phyloP scores from a whole-genome alignment of 2,888 invertebrate species.

The Willowsia nigromaculata region DNA sequence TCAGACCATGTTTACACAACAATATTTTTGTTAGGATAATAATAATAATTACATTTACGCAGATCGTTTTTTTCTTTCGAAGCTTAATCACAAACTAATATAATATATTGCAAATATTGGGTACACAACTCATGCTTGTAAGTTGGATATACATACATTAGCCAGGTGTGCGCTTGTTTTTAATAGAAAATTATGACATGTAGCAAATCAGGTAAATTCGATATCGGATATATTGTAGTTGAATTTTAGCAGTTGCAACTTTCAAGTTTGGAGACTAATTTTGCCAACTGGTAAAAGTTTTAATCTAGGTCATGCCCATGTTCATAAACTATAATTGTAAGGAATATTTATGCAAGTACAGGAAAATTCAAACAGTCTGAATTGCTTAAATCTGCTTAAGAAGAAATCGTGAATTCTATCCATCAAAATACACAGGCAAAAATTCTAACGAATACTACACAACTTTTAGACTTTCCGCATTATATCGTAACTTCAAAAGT shows the following conservation, averaged over 20 bases:
- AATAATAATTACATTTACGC: not conserved
- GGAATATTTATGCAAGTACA: not conserved
- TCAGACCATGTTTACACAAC: slow-evolving; percentile 27
- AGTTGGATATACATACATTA: not conserved
- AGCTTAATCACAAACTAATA: not conserved
- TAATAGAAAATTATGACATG: slow-evolving; percentile 18
- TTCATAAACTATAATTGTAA: not conserved
- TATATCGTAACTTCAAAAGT: too few relatives aligned
- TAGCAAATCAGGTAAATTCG: slow-evolving; percentile 8
- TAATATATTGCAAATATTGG: not conserved
- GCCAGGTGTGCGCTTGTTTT: not conserved
- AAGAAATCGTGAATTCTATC: not conserved
- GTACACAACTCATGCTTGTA: too few relatives aligned
- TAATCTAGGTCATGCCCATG: not conserved
- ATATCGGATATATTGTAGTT: not conserved
- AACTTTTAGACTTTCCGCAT: too few relatives aligned
- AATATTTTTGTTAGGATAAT: not conserved
- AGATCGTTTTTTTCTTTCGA: not conserved
- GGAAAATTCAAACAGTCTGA: not conserved
- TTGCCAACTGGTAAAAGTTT: not conserved
- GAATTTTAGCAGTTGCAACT: not conserved
- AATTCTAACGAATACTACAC: not conserved
- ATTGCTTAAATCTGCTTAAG: not conserved
- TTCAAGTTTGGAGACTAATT: not conserved
- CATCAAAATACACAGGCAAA: not conserved